Evolutionary conservation across 2,797 vertebrate genomes (phyloP), one percentile per base, ranked within the genome.

Genomic region (Setipinna tenuifilis): DNA sequence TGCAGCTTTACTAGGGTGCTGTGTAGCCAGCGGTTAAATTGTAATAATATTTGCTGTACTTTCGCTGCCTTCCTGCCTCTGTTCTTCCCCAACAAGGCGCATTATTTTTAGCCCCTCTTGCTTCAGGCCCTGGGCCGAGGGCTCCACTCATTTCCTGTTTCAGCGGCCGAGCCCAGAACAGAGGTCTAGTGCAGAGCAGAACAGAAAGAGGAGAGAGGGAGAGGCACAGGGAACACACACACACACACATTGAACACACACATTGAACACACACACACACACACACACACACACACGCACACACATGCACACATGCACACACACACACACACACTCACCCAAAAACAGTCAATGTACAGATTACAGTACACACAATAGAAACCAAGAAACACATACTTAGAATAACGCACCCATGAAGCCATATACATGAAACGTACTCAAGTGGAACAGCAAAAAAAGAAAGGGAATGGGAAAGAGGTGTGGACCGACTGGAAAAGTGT

Each of bases 41-140:
- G 90, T 90, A 94, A 95, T 94, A 94, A 95, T 95, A 94, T 95
- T 95, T 95, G 92, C 91, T 92, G 92, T 93, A 92, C 92, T 91
- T 86, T 85, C 46, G 65, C 90, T 89, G 92, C 90, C 92, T 94
- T 92, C 92, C 91, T 86, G 83, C 86, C 90, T 88, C 91, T 89
- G 89, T 93, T 93, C 94, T 93, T 90, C 91, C 92, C 90, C 90
- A 94, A 95, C 94, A 95, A 94, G 92, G 82, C 87, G 84, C 90
- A 90, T 94, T 95, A 95, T 95, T 95, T 95, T 95, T 95, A 95
- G 94, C 92, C 89, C 50, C 9, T 9, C 7, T 78, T 84, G 57
- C 86, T 35, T 87, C 89, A 75, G 85, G 90, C 35, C 71, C 17
- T 41, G 35, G 71, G 35, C 71, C 16, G 5, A 78, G 71, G 71